Conservation (phyloP, 1,140 invertebrate genomes). For the Trachelipus rathkii region DNA sequence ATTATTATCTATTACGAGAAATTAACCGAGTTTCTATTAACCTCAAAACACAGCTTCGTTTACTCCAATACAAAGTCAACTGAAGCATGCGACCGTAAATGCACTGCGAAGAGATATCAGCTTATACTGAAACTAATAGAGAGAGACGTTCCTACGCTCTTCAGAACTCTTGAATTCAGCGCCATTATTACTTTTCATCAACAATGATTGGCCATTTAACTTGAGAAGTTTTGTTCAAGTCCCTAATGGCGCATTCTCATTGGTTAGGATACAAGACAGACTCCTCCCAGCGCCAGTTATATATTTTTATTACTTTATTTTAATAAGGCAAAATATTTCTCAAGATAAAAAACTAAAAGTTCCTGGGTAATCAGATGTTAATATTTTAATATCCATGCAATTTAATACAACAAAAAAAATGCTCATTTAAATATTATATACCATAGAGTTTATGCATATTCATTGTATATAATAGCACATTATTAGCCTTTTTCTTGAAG, state of each 20-base stretch:
- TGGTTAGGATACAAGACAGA: not conserved
- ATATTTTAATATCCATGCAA: no score
- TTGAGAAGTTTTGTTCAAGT: slow-evolving; percentile 2
- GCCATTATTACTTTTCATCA: slow-evolving; percentile 10
- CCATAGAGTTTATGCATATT: no score
- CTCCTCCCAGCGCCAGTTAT: slow-evolving; percentile 3
- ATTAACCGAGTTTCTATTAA: not conserved
- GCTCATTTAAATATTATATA: no score
- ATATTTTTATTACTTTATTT: no score
- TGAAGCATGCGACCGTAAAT: not conserved
- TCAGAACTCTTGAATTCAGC: not conserved
- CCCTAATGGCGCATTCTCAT: not conserved
- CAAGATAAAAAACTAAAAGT: no score
- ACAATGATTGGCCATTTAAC: slow-evolving; percentile 1
- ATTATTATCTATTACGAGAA: no score
- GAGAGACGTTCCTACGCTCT: not conserved
- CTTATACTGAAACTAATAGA: not conserved
- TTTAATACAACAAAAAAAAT: no score
- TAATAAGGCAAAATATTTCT: no score
- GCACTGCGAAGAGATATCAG: not conserved
- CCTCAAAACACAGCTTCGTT: not conserved
- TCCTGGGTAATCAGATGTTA: no score
- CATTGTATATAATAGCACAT: no score
- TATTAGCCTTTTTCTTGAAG: no score
- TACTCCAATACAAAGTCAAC: no score